phyloP scores from a whole-genome alignment of 2,113 vertebrate species.

The Piprites chloris region DNA sequence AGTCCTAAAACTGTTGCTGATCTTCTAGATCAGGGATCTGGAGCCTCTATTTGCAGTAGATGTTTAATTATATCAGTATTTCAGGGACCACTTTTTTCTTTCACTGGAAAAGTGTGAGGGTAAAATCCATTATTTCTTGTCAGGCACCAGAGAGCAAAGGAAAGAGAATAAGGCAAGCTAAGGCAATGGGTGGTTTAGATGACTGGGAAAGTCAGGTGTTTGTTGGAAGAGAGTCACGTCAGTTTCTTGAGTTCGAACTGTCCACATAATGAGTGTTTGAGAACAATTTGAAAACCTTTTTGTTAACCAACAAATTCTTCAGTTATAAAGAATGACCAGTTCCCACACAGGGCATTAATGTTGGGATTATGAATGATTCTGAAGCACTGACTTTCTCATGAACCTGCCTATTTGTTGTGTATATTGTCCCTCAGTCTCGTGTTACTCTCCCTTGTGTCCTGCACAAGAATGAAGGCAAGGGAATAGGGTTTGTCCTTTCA shows the following conservation, averaged over 20 bases:
- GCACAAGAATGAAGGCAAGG: not conserved
- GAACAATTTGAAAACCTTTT: not conserved
- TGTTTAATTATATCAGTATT: not conserved
- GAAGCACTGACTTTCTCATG: not conserved
- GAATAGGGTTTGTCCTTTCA: not conserved
- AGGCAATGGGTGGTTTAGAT: not conserved
- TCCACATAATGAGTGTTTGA: not conserved
- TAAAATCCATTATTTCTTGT: not conserved
- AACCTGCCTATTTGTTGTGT: not conserved
- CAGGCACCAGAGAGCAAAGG: not conserved
- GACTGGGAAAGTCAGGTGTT: not conserved
- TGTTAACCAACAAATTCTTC: not conserved
- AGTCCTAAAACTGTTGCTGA: not conserved
- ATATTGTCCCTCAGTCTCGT: fast-evolving
- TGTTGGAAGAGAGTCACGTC: not conserved
- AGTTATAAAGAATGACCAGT: not conserved
- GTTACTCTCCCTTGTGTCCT: not conserved
- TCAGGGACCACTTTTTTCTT: not conserved
- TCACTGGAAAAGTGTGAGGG: not conserved
- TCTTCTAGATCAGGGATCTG: not conserved
- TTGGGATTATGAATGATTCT: not conserved
- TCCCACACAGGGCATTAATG: fast-evolving
- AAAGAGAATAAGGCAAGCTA: not conserved
- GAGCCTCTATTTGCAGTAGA: not conserved
- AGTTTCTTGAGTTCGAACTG: not conserved